phyloP scores from a whole-genome alignment of 2,797 vertebrate genomes.

The Cichlasoma orientale region DNA sequence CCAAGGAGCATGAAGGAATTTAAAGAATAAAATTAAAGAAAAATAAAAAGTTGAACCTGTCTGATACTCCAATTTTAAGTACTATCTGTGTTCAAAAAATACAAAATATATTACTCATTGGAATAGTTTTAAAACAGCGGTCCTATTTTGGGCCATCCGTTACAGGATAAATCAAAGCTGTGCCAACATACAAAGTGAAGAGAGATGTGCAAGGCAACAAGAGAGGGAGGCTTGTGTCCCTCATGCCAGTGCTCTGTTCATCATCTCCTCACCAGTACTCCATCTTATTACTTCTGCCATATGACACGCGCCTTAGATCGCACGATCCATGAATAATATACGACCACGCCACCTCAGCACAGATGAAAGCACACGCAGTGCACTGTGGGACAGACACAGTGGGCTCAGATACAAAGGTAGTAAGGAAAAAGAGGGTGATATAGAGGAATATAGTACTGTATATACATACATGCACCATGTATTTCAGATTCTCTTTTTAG shows the following conservation, averaged over 20 bases:
- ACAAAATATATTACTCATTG: constrained; percentile 28
- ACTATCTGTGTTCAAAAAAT: constrained; percentile 14
- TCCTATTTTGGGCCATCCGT: constrained; percentile 47
- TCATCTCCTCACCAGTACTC: constrained; percentile 77
- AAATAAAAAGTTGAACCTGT: constrained; percentile 9
- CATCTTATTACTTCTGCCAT: constrained; percentile 85
- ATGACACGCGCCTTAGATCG: constrained; percentile 78
- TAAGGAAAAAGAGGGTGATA: constrained; percentile 43
- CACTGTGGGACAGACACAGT: constrained; percentile 77
- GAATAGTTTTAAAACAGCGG: constrained; percentile 53
- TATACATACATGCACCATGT: constrained; percentile 77
- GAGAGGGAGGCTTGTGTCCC: constrained; percentile 57
- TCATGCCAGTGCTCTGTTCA: constrained; percentile 63
- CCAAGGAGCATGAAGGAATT: background rate
- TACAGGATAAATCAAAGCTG: constrained; percentile 66
- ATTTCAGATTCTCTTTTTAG: constrained; percentile 8
- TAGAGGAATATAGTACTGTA: constrained; percentile 38
- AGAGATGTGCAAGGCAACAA: constrained; percentile 36
- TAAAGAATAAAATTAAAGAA: constrained; percentile 24
- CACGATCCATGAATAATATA: constrained; percentile 87
- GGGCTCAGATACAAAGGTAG: constrained; percentile 57
- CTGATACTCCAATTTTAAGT: background rate
- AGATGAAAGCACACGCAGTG: constrained; percentile 82
- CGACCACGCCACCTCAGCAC: constrained; percentile 80
- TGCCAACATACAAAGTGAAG: constrained; percentile 48